Conservation (phyloP, 2,797 vertebrate genomes). For the Gorsachius magnificus region DNA sequence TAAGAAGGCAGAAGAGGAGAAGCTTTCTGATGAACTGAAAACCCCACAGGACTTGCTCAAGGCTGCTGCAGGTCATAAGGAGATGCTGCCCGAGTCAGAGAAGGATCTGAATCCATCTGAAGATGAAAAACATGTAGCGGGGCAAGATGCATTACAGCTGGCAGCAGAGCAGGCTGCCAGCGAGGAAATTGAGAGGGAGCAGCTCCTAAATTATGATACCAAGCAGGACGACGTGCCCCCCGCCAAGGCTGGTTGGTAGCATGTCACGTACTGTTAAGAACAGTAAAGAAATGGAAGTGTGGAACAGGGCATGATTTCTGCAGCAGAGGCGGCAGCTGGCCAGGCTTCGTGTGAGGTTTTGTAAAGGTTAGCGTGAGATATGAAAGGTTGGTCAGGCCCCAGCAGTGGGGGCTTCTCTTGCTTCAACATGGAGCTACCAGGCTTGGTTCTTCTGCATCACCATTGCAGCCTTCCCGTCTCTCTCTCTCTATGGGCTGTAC, state of each 20-base stretch:
- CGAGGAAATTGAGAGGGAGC: slow-evolving; percentile 69
- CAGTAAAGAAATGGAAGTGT: neutral
- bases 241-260: slow-evolving; percentile 53
- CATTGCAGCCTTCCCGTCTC: neutral
- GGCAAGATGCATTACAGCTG: neutral
- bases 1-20: neutral
- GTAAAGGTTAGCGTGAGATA: neutral
- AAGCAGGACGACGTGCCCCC: slow-evolving; percentile 29
- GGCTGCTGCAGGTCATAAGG: neutral
- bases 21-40: neutral
- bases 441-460: neutral
- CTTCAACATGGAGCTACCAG: neutral
- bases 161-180: slow-evolving; percentile 9
- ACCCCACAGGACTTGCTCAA: neutral
- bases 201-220: slow-evolving; percentile 53
- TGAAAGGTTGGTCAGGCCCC: neutral
- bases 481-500: neutral
- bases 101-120: neutral
- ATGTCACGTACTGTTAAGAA: neutral
- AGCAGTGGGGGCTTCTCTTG: neutral
- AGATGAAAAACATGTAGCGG: neutral
- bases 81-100: slow-evolving; percentile 9
- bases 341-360: neutral
- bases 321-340: neutral
- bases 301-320: neutral